Evolutionary conservation across 2,888 invertebrate species (phyloP).

Genomic region (Sclerodermus sp.): DNA sequence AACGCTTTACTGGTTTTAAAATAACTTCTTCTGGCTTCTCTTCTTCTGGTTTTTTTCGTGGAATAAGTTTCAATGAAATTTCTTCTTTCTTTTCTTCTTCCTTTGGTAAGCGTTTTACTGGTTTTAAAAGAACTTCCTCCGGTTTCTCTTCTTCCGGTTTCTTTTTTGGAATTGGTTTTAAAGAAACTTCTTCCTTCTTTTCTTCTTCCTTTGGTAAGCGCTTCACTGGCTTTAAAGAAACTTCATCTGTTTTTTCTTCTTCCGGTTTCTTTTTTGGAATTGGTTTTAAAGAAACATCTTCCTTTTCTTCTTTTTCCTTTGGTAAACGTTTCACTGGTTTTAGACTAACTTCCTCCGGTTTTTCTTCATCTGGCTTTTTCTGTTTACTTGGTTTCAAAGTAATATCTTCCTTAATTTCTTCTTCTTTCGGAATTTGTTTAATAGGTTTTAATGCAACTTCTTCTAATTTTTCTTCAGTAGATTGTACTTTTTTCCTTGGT

Average conservation of each 20-base stretch:
- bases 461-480: constrained; percentile 17
- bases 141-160: constrained; percentile 49
- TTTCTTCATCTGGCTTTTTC: too few relatives aligned
- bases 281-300: constrained; percentile 29
- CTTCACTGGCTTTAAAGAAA: constrained; percentile 42
- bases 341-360: constrained; percentile 35
- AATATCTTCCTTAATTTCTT: constrained; percentile 58
- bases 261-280: constrained; percentile 11
- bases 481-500: background rate
- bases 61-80: constrained; percentile 20
- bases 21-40: constrained; percentile 30
- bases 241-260: constrained; percentile 28
- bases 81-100: constrained; percentile 27
- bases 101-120: constrained; percentile 33
- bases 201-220: constrained; percentile 24
- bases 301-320: constrained; percentile 22
- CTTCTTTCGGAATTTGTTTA: constrained; percentile 20
- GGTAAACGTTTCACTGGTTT: constrained; percentile 26
- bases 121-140: constrained; percentile 41
- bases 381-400: constrained; percentile 30
- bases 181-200: constrained; percentile 37
- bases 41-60: constrained; percentile 33
- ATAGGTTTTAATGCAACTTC: constrained; percentile 33
- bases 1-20: constrained; percentile 18
- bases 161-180: constrained; percentile 32